A percentile compares a stretch with the other conserved stretches of the same genome.
These are phyloP conservation scores for Acrocephalus kingi DNA, from an alignment of 2,113 vertebrate genomes.

Conservation along the genomic window DNA sequence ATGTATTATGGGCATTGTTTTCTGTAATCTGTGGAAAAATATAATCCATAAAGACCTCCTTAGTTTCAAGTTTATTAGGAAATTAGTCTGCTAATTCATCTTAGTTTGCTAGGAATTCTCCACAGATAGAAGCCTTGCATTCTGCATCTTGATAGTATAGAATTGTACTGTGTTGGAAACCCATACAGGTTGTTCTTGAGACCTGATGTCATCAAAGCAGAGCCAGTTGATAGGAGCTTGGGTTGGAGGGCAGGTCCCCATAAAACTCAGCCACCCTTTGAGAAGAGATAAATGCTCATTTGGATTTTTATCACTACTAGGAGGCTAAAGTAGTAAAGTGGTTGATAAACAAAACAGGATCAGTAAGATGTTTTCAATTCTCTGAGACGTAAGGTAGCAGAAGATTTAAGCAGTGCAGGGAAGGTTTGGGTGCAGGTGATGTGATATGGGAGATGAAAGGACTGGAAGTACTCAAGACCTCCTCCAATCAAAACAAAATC, in stretches of 20 bases:
- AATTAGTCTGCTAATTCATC: neutral
- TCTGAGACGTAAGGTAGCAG: neutral
- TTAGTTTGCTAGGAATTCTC: neutral
- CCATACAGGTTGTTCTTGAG: neutral
- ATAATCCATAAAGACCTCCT: neutral
- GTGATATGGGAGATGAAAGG: neutral
- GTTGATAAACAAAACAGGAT: neutral
- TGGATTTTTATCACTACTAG: neutral
- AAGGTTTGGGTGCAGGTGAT: neutral
- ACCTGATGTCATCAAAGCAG: neutral
- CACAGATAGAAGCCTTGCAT: neutral
- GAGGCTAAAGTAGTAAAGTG: neutral
- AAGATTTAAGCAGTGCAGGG: neutral
- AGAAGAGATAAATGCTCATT: neutral
- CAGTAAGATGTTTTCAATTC: neutral
- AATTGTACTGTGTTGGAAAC: neutral
- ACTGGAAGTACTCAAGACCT: neutral
- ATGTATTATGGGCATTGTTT: neutral
- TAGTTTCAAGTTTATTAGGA: neutral
- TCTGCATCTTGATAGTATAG: neutral
- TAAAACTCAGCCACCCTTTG: neutral
- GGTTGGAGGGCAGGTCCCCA: neutral
- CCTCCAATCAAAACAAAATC: neutral
- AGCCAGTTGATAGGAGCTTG: neutral
- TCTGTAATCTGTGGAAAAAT: neutral